Evolutionary conservation across 1,140 invertebrate species (phyloP), one percentile per base, ranked within the genome.

Genomic region (Pseudomyrmex dendroicus): DNA sequence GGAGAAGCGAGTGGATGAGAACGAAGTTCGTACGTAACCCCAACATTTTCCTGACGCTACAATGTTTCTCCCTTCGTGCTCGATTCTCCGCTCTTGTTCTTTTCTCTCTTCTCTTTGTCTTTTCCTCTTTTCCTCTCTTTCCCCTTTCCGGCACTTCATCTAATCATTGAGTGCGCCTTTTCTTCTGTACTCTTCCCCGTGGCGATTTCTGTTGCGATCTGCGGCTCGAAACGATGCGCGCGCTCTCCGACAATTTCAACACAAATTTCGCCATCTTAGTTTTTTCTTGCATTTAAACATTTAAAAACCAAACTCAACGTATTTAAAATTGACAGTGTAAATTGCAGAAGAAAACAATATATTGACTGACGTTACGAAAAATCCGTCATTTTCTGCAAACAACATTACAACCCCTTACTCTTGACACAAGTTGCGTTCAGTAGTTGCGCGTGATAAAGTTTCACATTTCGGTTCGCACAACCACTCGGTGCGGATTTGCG

Each of bases 31-130:
- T 82, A 85, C 22, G 82, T 84, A 84, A 83, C 66, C 67, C 74
- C 86, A 86, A 86, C 88, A 85, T 90, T 89, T 89, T 86, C 88
- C 84, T 83, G 83, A 66, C 83, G 76, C 56, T 82, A 74, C 73
- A 86, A 86, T 74, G 70, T 86, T 74, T 84, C 83, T 70, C 76
- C 73, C 83, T 84, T 67, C 62, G 52, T 62, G 44, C 61, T 83
- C 73, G 76, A 76, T 66, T 86, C 66, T 74, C 73, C 76, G 63
- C 72, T 77, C 70, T 84, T 87, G 77, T 82, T 82, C 83, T 70
- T 80, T 66, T 89, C 82, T 59, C 66, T 77, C 59, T 48, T 35
- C 54, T 77, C 73, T 84, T 61, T 56, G 54, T 64, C 44, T 68
- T 25, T 73, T 48, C 48, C 62, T 4, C 68, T 35, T 12, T 73